These are phyloP conservation scores for Acanthisitta chloris DNA, from an alignment of 2,113 vertebrate species.

Conservation along the genomic window DNA sequence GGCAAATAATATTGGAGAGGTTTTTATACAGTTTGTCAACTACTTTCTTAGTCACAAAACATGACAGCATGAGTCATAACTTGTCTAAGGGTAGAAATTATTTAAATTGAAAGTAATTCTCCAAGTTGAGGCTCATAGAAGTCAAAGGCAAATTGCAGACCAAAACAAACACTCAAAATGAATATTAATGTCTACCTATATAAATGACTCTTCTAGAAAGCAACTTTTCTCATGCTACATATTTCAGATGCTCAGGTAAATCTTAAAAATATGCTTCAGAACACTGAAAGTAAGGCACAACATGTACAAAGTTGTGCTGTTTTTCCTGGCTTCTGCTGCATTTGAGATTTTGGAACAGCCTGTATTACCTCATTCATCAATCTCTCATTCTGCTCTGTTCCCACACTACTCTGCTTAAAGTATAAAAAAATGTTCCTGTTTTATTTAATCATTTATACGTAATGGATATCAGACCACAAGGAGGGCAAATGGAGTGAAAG, in stretches of 20 bases:
- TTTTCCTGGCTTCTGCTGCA: background rate
- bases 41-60: background rate
- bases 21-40: background rate
- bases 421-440: background rate
- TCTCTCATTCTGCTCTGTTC: background rate
- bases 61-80: background rate
- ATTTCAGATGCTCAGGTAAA: background rate
- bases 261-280: background rate
- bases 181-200: background rate
- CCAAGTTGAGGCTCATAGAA: background rate
- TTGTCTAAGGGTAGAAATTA: background rate
- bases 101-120: background rate
- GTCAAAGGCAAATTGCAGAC: background rate
- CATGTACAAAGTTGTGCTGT: background rate
- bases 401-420: background rate
- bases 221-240: background rate
- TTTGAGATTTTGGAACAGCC: background rate
- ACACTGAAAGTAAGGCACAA: background rate
- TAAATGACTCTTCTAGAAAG: background rate
- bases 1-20: background rate
- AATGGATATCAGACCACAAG: background rate
- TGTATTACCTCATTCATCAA: constrained; percentile 15
- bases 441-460: background rate
- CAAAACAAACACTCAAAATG: background rate
- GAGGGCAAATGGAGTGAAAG: background rate